These are phyloP conservation scores for Poecile atricapillus DNA, from an alignment of 2,113 vertebrate species.

Conservation along the genomic window DNA sequence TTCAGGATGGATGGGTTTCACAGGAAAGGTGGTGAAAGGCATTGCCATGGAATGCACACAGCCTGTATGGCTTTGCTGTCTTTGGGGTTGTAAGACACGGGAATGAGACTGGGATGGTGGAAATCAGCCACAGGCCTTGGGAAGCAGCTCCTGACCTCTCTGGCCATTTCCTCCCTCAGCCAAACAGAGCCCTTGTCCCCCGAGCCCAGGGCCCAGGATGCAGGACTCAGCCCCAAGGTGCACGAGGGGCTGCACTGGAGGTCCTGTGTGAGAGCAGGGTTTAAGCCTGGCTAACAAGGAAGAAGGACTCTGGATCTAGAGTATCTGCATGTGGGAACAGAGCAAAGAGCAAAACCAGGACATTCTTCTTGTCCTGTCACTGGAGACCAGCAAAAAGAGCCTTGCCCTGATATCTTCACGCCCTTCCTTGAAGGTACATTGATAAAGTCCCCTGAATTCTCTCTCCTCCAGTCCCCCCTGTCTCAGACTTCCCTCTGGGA, in stretches of 20 bases:
- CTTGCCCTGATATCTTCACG: not conserved
- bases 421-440: not conserved
- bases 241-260: accelerated
- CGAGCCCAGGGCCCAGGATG: accelerated
- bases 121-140: not conserved
- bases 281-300: not conserved
- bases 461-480: not conserved
- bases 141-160: not conserved
- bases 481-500: not conserved
- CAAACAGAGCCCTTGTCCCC: not conserved
- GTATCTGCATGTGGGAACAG: not conserved
- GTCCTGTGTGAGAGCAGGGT: too few species aligned
- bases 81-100: accelerated
- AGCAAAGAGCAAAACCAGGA: not conserved
- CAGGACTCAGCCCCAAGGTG: not conserved
- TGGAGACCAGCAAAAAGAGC: not conserved
- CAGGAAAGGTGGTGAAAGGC: not conserved
- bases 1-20: not conserved
- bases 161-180: not conserved
- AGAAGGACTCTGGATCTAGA: not conserved
- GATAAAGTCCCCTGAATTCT: not conserved
- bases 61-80: not conserved
- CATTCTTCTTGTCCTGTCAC: not conserved
- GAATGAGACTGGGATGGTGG: not conserved
- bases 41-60: not conserved